Evolutionary conservation across 2,797 vertebrate genomes (phyloP).

Genomic region (Chrysocyon brachyurus): DNA sequence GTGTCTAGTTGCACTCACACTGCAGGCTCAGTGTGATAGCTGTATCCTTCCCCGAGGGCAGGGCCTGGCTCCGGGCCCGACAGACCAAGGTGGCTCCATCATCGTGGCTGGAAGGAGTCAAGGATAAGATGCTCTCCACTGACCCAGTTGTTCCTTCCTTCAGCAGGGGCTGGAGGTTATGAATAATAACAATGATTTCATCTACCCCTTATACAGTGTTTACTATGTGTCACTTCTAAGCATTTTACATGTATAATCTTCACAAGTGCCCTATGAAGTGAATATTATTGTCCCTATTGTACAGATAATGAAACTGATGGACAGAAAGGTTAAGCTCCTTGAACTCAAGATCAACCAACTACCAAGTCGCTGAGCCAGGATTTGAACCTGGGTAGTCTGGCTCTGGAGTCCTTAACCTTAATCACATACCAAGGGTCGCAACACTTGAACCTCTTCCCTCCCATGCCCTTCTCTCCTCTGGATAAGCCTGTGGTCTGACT

Average conservation of each 20-base stretch:
- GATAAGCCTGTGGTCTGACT: not conserved
- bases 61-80: constrained; percentile 93
- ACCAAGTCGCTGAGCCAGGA: not conserved
- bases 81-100: constrained; percentile 94
- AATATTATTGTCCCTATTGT: not conserved
- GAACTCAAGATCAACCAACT: not conserved
- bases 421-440: not conserved
- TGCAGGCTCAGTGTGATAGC: constrained; percentile 94
- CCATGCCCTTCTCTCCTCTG: not conserved
- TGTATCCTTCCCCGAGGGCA: constrained; percentile 93
- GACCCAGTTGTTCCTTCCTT: constrained; percentile 92
- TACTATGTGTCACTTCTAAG: not conserved
- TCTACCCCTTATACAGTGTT: not conserved
- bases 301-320: constrained; percentile 42
- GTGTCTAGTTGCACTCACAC: constrained; percentile 89
- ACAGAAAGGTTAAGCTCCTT: constrained; percentile 29
- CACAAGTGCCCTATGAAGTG: not conserved
- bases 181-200: not conserved
- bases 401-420: not conserved
- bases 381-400: constrained; percentile 5
- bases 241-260: constrained; percentile 32
- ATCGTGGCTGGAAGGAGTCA: constrained; percentile 93
- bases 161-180: constrained; percentile 88
- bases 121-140: constrained; percentile 93
- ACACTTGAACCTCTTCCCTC: not conserved